These are phyloP conservation scores for Geodia barretti DNA, from an alignment of 37 sponge, comb jelly and placozoan species.

Conservation along the genomic window DNA sequence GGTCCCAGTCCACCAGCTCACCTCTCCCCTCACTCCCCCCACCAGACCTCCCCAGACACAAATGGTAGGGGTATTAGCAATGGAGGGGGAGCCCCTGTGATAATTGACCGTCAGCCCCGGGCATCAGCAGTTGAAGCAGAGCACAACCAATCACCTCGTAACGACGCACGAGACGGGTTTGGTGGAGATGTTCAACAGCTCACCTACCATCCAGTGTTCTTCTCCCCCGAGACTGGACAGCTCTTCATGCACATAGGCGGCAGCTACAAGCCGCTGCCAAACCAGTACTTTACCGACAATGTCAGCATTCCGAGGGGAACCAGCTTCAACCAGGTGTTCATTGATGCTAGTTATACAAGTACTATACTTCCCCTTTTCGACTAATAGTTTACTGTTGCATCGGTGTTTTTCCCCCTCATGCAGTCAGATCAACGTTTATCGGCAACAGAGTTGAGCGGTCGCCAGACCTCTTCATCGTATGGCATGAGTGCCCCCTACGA, in stretches of 20 bases:
- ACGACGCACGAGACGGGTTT: not conserved
- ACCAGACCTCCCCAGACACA: not conserved
- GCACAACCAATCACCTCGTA: too few species aligned
- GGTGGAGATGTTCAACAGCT: not conserved
- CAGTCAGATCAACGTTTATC: too few species aligned
- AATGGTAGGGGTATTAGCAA: not conserved
- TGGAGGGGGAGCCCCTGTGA: not conserved
- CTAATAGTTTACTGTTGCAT: too few species aligned
- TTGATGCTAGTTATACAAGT: too few species aligned
- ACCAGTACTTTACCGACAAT: not conserved
- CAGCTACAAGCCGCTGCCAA: conserved; percentile 18
- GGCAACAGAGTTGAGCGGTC: not conserved
- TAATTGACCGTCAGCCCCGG: not conserved
- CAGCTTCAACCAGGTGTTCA: not conserved
- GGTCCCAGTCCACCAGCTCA: too few species aligned
- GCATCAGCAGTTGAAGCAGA: not conserved
- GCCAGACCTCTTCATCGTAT: not conserved
- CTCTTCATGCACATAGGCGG: conserved; percentile 23
- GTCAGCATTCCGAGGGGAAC: too few species aligned
- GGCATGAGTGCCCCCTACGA: not conserved
- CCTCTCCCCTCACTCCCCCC: too few species aligned
- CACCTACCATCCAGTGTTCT: not conserved
- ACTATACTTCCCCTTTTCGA: too few species aligned
- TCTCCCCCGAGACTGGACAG: conserved; percentile 13
- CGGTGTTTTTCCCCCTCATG: too few species aligned